Conservation (phyloP, 2,888 invertebrate genomes). For the Tholera decimalis region DNA sequence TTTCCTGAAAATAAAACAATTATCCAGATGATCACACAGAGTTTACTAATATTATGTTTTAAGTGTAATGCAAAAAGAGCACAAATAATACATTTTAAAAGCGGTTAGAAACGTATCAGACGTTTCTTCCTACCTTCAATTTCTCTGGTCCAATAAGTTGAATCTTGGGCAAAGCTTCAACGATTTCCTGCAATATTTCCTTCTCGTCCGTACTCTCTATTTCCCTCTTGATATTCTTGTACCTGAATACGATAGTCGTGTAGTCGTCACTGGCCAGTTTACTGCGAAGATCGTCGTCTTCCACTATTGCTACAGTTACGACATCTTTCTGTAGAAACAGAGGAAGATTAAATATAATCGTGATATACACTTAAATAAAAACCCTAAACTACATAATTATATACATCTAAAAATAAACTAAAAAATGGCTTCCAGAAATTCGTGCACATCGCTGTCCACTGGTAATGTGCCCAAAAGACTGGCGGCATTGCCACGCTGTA, state of each 20-base stretch:
- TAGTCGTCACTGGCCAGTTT: slow-evolving; percentile 75
- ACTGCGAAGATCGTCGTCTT: slow-evolving; percentile 75
- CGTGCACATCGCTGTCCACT: too few relatives aligned
- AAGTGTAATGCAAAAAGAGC: too few relatives aligned
- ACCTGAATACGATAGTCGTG: slow-evolving; percentile 78
- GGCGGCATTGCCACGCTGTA: too few relatives aligned
- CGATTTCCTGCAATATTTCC: slow-evolving; percentile 76
- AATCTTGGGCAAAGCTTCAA: slow-evolving; percentile 76
- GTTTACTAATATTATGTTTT: too few relatives aligned
- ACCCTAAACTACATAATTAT: too few relatives aligned
- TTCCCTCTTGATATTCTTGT: slow-evolving; percentile 72
- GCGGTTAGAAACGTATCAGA: too few relatives aligned
- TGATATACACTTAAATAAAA: too few relatives aligned
- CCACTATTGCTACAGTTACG: slow-evolving; percentile 77
- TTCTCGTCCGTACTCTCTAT: slow-evolving; percentile 79
- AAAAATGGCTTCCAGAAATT: too few relatives aligned
- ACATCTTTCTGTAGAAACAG: slow-evolving; percentile 74
- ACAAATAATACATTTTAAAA: too few relatives aligned
- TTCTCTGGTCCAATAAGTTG: slow-evolving; percentile 76
- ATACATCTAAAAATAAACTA: too few relatives aligned
- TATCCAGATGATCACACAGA: neutral
- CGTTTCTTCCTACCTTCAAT: slow-evolving; percentile 85
- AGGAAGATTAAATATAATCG: neutral
- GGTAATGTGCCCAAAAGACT: too few relatives aligned
- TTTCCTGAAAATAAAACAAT: slow-evolving; percentile 72